These are phyloP conservation scores for Syngnathoides biaculeatus DNA, from an alignment of 2,113 vertebrate species.

Conservation along the genomic window DNA sequence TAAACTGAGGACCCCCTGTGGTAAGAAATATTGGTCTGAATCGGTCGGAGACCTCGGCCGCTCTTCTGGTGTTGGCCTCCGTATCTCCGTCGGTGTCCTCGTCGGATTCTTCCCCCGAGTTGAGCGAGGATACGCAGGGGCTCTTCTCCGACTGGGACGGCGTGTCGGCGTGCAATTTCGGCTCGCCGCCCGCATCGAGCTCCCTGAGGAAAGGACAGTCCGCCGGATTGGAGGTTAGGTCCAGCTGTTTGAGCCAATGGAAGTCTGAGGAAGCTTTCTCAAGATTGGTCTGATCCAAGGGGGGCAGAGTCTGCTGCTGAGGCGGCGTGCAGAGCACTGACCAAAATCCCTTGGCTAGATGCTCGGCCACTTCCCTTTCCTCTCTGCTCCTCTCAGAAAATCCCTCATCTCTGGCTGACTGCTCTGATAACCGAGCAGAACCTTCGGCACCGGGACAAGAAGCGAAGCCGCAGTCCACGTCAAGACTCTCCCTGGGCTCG, in stretches of 20 bases:
- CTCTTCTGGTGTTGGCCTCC: slow-evolving; percentile 81
- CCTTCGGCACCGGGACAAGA: slow-evolving; percentile 51
- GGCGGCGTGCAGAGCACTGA: slow-evolving; percentile 73
- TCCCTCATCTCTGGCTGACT: slow-evolving; percentile 48
- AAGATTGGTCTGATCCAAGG: slow-evolving; percentile 60
- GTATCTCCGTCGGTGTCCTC: slow-evolving; percentile 88
- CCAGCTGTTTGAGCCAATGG: slow-evolving; percentile 85
- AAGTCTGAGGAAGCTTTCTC: slow-evolving; percentile 83
- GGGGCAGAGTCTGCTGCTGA: slow-evolving; percentile 44
- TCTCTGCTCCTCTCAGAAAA: slow-evolving; percentile 79
- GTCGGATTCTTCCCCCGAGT: slow-evolving; percentile 86
- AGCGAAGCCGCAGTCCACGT: slow-evolving; percentile 28
- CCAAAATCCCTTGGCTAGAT: slow-evolving; percentile 94
- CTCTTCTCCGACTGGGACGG: slow-evolving; percentile 79
- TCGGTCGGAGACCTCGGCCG: slow-evolving; percentile 79
- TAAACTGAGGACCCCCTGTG: too few relatives aligned
- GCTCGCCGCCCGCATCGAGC: slow-evolving; percentile 72
- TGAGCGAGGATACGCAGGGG: slow-evolving; percentile 81
- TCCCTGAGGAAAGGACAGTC: slow-evolving; percentile 91
- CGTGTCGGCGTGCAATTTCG: slow-evolving; percentile 59
- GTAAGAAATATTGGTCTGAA: slow-evolving; percentile 10
- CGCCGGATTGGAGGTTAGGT: slow-evolving; percentile 80
- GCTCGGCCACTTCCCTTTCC: slow-evolving; percentile 92
- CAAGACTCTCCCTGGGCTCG: slow-evolving; percentile 56
- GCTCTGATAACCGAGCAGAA: slow-evolving; percentile 38